Conservation (phyloP, 2,888 invertebrate genomes). For the Phasia obesa region DNA sequence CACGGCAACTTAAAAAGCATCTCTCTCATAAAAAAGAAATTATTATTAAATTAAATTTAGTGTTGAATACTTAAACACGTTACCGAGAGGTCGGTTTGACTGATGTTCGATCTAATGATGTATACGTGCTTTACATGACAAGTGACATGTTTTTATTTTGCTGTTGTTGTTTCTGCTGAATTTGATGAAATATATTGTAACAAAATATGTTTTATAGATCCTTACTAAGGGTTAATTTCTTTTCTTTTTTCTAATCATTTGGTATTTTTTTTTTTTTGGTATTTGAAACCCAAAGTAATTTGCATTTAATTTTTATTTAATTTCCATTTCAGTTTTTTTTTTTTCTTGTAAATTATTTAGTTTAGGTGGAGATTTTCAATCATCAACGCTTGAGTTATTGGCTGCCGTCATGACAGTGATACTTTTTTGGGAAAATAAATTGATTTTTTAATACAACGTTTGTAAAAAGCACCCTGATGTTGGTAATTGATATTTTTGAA, state of each 20-base stretch:
- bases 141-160: conserved; percentile 45
- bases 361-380: conserved; percentile 51
- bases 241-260: conserved; percentile 35
- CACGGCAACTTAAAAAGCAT: background rate
- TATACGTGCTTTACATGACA: conserved; percentile 65
- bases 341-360: background rate
- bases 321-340: conserved; percentile 44
- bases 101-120: conserved; percentile 41
- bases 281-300: conserved; percentile 59
- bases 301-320: conserved; percentile 69
- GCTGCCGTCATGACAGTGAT: conserved; percentile 56
- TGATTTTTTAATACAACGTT: conserved; percentile 41
- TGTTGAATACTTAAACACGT: conserved; percentile 20
- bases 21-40: conserved; percentile 33
- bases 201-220: conserved; percentile 42
- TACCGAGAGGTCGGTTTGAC: background rate
- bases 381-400: conserved; percentile 56
- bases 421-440: conserved; percentile 48
- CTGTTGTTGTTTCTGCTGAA: background rate
- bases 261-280: conserved; percentile 3
- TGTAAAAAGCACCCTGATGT: conserved; percentile 44
- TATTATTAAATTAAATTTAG: conserved; percentile 51
- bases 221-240: conserved; percentile 64
- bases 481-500: conserved; percentile 42
- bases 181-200: conserved; percentile 40